Base-by-base conservation (phyloP, 2,888 invertebrate species). In the Ctenicera cuprea region DNA sequence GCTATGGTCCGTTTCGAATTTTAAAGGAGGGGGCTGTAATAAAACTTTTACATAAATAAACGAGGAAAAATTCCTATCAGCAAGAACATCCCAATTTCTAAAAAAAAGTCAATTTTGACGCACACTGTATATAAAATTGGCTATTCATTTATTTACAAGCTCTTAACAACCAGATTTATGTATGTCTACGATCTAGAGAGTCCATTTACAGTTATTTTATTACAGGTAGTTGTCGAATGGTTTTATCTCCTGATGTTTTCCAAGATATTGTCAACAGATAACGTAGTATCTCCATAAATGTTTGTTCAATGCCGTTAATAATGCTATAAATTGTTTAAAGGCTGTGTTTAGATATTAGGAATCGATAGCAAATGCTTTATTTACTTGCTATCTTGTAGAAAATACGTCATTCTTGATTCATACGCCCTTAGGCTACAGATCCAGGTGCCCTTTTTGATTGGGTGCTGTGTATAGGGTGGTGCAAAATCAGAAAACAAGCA, bases 281-380 rank as follows among this genome's bases (percentile, higher is more conserved):
- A 73, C 16, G 16, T 63, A 63, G 14, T 57, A 69, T 64, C 37
- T 52, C 63, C 50, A 73, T 73, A 73, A 73, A 73, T 65, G 71
- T 65, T 71, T 71, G 71, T 71, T 71, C 64, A 57, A 71, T 71
- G 57, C 71, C 57, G 65, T 65, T 73, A 73, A 73, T 69, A 73
- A 73, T 64, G 73, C 73, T 33, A 73, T 73, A 73, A 73, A 73
- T 65, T 69, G 57, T 50, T 69, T 33, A 64, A 70, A 65, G 41
- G 63, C 63, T 63, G 52, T 43, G 54, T 48, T 71, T 68, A 63
- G 73, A 62, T 73, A 73, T 68, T 63, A 45, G 18, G 54, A 68
- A 63, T 68, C 68, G 73, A 63, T 54, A 67, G 37, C 48, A 20
- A 54, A 38, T 57, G 43, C 57, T 68, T 68, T 68, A 59, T 68